Evolutionary conservation across 2,888 invertebrate species (phyloP), one percentile per base, ranked within the genome.

Genomic region (Troglohyphantes excavatus): DNA sequence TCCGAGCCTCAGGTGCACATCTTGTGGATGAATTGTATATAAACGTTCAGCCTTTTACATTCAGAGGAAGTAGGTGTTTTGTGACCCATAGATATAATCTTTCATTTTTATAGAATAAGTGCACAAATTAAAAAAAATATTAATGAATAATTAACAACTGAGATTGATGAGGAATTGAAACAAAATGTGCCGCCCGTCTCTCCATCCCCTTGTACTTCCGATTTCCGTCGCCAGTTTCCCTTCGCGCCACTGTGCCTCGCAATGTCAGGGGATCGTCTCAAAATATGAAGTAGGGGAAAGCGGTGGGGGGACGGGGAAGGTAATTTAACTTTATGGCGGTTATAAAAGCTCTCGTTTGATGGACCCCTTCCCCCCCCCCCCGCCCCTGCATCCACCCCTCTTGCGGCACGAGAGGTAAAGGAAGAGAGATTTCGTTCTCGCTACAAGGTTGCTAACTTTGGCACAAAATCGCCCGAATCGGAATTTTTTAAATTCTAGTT

Each of bases 251-350:
- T 67, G 43, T 29, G n/a, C 6, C 27, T 67, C 73, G 5, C 13
- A 53, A 11, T 9, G 26, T 2, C 33, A 13, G 23, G 33, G 33
- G n/a, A n/a, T n/a, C 68, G 53, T 70, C 68, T 70, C 33, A 82
- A 84, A 84, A 84, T 84, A 84, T 84, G 84, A 84, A 84, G 84
- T 75, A n/a, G 53, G 53, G 53, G 53, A n/a, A 17, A 17, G 46
- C 5, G 33, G 33, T 3, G 33, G 33, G 33, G 33, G 3, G 5
- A 6, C 9, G 75, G 43, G 75, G 73, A 84, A 75, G 84, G 84
- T 84, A 84, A 84, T 84, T 84, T 84, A 84, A 84, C 84, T 84
- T 84, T 84, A 84, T 84, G 75, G 84, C 84, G 84, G 84, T 84
- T 84, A 84, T 84, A 84, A 84, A 84, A 84, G 84, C 84, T 53